These are phyloP conservation scores for Trinorchestia longiramus DNA, from an alignment of 1,140 invertebrate species.

Conservation along the genomic window DNA sequence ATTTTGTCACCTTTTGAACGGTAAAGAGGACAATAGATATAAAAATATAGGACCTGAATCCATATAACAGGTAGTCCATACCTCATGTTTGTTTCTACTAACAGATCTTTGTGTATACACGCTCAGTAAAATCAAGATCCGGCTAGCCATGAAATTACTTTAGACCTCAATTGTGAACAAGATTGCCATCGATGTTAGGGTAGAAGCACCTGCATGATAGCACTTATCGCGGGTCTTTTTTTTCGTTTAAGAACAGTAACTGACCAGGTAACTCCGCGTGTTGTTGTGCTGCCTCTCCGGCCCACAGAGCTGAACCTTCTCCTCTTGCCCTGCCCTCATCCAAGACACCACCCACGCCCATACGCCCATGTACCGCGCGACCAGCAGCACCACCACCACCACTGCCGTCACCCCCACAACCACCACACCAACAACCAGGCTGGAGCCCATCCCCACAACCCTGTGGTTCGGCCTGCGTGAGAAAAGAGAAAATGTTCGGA, in stretches of 20 bases:
- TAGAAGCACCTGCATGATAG: background rate
- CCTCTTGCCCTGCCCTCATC: conserved; percentile 76
- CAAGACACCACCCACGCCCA: conserved; percentile 73
- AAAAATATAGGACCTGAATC: no score
- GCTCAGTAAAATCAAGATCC: no score
- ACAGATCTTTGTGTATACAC: no score
- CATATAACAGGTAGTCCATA: no score
- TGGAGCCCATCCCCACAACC: conserved; percentile 63
- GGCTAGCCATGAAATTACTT: no score
- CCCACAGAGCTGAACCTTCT: conserved; percentile 75
- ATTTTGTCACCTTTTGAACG: no score
- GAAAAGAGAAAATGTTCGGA: background rate
- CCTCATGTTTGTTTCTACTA: no score
- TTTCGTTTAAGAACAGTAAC: conserved; percentile 65
- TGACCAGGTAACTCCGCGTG: conserved; percentile 77
- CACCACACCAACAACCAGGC: conserved; percentile 67
- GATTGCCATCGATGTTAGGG: no score
- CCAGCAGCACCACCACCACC: conserved; percentile 67
- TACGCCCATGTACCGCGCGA: conserved; percentile 74
- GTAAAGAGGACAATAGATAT: no score
- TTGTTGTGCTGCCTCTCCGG: conserved; percentile 73
- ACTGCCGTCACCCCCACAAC: conserved; percentile 69
- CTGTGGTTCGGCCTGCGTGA: background rate
- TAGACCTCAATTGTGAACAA: no score
- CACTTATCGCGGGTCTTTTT: background rate